Evolutionary conservation across 2,797 vertebrate genomes (phyloP).

Genomic region (Syncerus caffer): DNA sequence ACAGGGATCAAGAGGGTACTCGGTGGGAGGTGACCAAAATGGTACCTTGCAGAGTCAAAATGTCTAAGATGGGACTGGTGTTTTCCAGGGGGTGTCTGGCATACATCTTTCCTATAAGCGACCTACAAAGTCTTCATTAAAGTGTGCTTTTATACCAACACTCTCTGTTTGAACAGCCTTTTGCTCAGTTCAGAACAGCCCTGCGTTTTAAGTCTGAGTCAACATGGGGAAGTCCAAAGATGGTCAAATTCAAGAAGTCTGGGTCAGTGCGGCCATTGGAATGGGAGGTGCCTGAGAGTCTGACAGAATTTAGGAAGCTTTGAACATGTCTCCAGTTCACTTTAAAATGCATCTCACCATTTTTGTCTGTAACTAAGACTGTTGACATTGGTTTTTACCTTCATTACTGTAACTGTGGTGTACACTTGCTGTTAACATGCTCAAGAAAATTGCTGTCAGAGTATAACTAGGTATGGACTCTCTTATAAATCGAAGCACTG

Average conservation of each 20-base stretch:
- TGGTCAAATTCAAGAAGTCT: neutral
- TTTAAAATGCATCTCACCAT: neutral
- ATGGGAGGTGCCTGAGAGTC: neutral
- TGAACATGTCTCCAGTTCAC: neutral
- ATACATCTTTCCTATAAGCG: neutral
- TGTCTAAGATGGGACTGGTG: too few species aligned
- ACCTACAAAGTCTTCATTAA: neutral
- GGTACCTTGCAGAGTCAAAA: neutral
- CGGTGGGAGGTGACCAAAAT: neutral
- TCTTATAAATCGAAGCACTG: neutral
- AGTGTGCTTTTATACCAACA: neutral
- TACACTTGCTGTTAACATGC: neutral
- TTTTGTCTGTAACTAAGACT: neutral
- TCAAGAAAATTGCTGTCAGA: neutral
- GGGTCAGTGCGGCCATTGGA: too few species aligned
- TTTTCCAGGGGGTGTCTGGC: neutral
- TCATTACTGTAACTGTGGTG: neutral
- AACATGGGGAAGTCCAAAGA: neutral
- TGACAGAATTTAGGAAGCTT: neutral
- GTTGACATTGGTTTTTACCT: neutral
- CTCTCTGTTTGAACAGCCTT: neutral
- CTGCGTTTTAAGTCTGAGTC: neutral
- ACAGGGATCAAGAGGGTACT: neutral
- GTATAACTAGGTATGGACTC: neutral
- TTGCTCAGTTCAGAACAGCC: neutral